Conservation (phyloP, 2,797 vertebrate species). For the Channallabes apus region DNA sequence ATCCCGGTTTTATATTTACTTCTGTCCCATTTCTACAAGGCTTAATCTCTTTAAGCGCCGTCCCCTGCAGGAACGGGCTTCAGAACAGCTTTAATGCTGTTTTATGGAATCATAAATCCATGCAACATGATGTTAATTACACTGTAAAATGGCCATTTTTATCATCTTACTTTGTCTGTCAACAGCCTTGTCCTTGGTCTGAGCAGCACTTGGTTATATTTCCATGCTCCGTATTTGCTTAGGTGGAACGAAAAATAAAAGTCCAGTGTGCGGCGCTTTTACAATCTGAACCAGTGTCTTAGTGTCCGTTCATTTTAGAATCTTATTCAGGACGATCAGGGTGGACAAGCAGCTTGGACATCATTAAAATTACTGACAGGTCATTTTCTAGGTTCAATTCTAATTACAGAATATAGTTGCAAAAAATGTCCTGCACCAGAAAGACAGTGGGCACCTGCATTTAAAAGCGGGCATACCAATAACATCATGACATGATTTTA, state of each 20-base stretch:
- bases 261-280: background rate
- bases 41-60: constrained; percentile 9
- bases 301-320: background rate
- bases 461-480: too few species aligned
- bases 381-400: too few species aligned
- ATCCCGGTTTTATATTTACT: background rate
- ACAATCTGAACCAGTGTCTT: background rate
- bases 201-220: background rate
- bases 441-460: too few species aligned
- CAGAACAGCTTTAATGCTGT: background rate
- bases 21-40: background rate
- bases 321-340: background rate
- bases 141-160: background rate
- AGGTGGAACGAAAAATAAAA: background rate
- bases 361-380: too few species aligned
- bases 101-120: constrained; percentile 21
- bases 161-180: constrained; percentile 8
- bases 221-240: background rate
- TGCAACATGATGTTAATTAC: constrained; percentile 2
- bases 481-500: too few species aligned
- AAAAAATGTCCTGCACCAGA: too few species aligned
- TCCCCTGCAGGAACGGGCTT: constrained; percentile 9
- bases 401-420: too few species aligned
- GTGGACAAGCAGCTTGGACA: background rate
- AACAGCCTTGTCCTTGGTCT: background rate